Evolutionary conservation across 2,797 vertebrate genomes (phyloP), one percentile per base, ranked within the genome.

Genomic region (Tadarida brasiliensis): DNA sequence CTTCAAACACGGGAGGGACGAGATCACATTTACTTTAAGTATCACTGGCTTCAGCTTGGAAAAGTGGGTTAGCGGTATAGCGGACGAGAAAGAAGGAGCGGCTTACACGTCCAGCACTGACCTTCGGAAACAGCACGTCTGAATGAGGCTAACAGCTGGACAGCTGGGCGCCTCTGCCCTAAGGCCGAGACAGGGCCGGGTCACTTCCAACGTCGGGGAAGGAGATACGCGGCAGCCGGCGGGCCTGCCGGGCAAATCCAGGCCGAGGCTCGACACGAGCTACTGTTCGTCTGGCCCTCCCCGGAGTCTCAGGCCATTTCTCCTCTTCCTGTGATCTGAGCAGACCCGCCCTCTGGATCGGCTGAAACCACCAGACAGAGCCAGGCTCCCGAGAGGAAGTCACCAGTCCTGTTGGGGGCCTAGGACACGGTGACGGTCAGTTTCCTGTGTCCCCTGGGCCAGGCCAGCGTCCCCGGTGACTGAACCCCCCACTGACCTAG

Each of bases 201-300:
- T 44, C 67, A 28, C 61, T 57, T 28, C 49, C 44, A 16, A 10
- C 83, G 63, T 57, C 80, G n/a, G 24, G 61, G 59, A 71, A 15
- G 33, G 26, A 33, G 70, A 15, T 14, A 17, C 73, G 89, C 20
- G 10, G 35, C 49, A 10, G 35, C 49, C 76, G 49, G 54, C 54
- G 39, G 44, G 33, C 9, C 28, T 11, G 19, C 56, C 56, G 5
- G 56, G 70, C 51, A 65, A 12, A 28, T 76, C 63, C 1, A 17
- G 19, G 24, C 26, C 47, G 1, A 4, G 5, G 35, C 54, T 24
- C 54, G 7, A 5, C 61, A 47, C 4, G 0, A 0, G 1, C 87
- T 65, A 3, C 14, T 33, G 57, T 35, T 14, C 51, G 33, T 49
- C 61, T 12, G 30, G 22, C 8, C 61, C 39, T 33, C 24, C 67